These are phyloP conservation scores for Conus betulinus DNA, from an alignment of 1,140 invertebrate species.

Conservation along the genomic window DNA sequence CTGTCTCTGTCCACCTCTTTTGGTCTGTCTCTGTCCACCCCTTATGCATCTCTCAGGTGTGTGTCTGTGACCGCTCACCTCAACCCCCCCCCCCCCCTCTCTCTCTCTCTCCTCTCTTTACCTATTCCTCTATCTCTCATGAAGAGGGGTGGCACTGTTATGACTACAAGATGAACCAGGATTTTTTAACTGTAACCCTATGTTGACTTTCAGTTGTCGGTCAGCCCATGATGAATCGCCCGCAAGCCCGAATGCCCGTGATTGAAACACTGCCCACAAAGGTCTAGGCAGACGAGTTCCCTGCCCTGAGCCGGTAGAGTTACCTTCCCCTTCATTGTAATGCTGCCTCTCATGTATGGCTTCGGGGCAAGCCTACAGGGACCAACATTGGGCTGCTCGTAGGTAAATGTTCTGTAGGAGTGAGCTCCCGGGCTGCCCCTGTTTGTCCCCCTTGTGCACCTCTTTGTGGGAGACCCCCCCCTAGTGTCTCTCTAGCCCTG, in stretches of 20 bases:
- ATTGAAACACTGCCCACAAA: neutral
- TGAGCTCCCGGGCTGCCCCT: too few relatives aligned
- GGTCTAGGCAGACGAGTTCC: neutral
- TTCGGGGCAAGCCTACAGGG: neutral
- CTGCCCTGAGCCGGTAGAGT: neutral
- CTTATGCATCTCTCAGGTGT: too few relatives aligned
- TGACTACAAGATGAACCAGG: neutral
- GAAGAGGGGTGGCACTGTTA: neutral
- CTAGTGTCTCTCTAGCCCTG: too few relatives aligned
- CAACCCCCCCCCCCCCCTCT: too few relatives aligned
- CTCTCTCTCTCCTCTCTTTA: too few relatives aligned
- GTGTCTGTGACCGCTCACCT: too few relatives aligned
- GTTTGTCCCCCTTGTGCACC: too few relatives aligned
- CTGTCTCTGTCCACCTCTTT: too few relatives aligned
- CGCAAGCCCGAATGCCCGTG: neutral
- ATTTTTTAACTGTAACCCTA: neutral
- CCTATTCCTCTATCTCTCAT: too few relatives aligned
- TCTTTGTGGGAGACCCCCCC: too few relatives aligned
- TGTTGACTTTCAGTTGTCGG: neutral
- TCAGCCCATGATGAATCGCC: neutral
- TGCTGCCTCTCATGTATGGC: neutral
- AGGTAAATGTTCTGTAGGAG: neutral
- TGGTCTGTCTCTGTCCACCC: too few relatives aligned
- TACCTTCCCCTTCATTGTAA: neutral
- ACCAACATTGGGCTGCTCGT: neutral